Percentiles rank a stretch among this genome's conserved stretches.
phyloP scores from a whole-genome alignment of 1,140 invertebrate species.

The Caenorhabditis tropicalis region DNA sequence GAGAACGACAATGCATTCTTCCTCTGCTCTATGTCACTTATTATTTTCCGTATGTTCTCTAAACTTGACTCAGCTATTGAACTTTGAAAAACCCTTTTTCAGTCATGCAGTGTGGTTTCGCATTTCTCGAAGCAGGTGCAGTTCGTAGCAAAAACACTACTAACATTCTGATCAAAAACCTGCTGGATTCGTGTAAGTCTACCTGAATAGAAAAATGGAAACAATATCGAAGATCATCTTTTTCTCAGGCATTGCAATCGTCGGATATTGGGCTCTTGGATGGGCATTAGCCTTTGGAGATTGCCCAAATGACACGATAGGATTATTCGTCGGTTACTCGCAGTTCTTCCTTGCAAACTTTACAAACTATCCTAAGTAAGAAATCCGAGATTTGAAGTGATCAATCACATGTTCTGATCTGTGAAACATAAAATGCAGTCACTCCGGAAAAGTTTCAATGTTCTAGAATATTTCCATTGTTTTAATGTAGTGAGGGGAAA shows the following conservation, averaged over 20 bases:
- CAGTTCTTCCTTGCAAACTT: conserved; percentile 63
- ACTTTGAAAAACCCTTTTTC: conserved; percentile 57
- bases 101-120: conserved; percentile 77
- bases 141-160: conserved; percentile 77
- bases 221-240: conserved; percentile 17
- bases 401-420: background rate
- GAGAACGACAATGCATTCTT: conserved; percentile 60
- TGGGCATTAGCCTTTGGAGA: conserved; percentile 76
- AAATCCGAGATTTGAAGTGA: conserved; percentile 73
- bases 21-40: conserved; percentile 57
- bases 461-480: background rate
- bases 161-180: conserved; percentile 77
- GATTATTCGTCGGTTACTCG: conserved; percentile 61
- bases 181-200: conserved; percentile 76
- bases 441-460: background rate
- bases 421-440: background rate
- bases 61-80: background rate
- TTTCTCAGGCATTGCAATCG: conserved; percentile 74
- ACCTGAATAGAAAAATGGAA: background rate
- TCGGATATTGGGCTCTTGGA: conserved; percentile 76
- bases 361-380: conserved; percentile 67
- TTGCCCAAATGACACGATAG: conserved; percentile 62
- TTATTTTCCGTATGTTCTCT: conserved; percentile 57
- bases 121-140: conserved; percentile 75
- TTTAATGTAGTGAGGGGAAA: background rate